phyloP scores from a whole-genome alignment of 2,888 invertebrate genomes.

The Odontothrips loti region DNA sequence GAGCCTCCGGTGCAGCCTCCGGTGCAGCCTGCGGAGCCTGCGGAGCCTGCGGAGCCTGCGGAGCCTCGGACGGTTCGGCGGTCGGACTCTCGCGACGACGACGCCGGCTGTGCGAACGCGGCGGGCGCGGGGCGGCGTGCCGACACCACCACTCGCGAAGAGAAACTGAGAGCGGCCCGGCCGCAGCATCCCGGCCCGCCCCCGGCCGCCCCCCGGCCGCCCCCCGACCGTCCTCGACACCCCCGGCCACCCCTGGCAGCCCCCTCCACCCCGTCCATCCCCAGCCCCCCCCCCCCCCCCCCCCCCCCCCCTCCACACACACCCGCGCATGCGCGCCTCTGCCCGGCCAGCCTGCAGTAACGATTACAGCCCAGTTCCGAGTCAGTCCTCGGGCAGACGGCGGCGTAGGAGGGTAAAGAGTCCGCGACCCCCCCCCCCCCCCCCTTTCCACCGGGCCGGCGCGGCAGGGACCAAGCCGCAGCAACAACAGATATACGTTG shows the following conservation, averaged over 20 bases:
- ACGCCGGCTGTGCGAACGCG: not conserved
- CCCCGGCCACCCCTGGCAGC: no score
- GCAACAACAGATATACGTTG: no score
- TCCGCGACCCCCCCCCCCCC: not conserved
- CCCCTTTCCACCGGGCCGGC: not conserved
- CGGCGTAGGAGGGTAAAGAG: slow-evolving; percentile 7
- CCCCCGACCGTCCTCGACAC: not conserved
- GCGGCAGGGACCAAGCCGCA: no score
- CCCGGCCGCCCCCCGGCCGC: not conserved
- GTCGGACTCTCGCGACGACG: not conserved
- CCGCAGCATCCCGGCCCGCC: not conserved
- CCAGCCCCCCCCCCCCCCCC: not conserved
- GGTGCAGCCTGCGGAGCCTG: no score
- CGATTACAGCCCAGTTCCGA: slow-evolving; percentile 24
- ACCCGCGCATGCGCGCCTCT: not conserved
- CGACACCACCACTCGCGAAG: not conserved
- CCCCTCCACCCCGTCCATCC: no score
- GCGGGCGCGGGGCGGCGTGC: not conserved
- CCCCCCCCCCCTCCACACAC: not conserved
- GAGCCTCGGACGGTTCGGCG: no score
- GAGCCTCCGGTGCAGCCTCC: no score
- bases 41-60: no score
- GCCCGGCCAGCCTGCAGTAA: not conserved
- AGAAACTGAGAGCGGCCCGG: not conserved
- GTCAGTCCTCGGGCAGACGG: slow-evolving; percentile 23